A percentile compares a stretch with the other conserved stretches of the same genome.
phyloP scores from a whole-genome alignment of 2,113 vertebrate genomes.

The Vulpes lagopus region DNA sequence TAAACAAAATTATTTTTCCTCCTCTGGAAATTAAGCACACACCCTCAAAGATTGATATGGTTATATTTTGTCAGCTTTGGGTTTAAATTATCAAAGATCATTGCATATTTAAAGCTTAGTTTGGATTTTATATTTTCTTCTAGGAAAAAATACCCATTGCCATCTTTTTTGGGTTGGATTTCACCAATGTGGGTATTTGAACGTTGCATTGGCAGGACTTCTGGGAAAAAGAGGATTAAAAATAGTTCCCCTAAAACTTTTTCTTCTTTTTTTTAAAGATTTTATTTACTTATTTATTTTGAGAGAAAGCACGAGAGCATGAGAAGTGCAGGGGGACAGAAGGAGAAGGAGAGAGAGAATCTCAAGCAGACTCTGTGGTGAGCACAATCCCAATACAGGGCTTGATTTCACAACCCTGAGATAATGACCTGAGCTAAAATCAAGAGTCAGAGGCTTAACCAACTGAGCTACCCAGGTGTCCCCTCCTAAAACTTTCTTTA shows the following conservation, averaged over 20 bases:
- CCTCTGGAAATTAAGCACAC: background rate
- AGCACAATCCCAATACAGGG: background rate
- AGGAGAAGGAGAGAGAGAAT: background rate
- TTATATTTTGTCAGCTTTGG: background rate
- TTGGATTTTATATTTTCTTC: background rate
- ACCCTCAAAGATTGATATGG: background rate
- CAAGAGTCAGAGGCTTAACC: background rate
- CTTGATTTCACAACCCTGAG: too few relatives aligned
- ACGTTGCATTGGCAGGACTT: background rate
- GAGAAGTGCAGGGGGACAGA: background rate
- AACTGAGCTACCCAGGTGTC: background rate
- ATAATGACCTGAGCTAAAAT: background rate
- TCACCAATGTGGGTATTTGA: background rate
- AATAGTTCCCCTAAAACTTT: background rate
- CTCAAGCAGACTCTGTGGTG: background rate
- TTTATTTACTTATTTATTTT: background rate
- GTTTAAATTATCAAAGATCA: background rate
- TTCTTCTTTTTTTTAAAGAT: background rate
- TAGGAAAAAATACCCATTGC: background rate
- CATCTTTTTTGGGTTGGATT: background rate
- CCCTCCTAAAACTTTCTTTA: background rate
- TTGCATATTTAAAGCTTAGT: background rate
- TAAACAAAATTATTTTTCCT: background rate
- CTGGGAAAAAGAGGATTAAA: background rate
- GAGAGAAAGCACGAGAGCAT: background rate